These are phyloP conservation scores for Amiota minor DNA, from an alignment of 2,888 invertebrate species.

Conservation along the genomic window DNA sequence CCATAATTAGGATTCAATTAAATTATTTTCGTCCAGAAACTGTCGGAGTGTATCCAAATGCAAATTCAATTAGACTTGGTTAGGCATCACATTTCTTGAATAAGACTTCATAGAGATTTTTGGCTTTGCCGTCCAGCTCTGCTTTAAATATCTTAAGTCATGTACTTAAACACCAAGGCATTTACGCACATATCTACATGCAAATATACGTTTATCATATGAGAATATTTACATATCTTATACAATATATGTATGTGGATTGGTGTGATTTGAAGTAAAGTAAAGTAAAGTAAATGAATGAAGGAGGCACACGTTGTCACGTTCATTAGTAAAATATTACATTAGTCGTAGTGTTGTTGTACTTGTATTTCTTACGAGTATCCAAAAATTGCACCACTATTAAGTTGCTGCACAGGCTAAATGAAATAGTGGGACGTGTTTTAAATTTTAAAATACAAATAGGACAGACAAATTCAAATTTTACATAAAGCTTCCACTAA, in stretches of 20 bases:
- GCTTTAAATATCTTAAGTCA: slow-evolving; percentile 30
- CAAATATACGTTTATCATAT: neutral
- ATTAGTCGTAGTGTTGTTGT: slow-evolving; percentile 9
- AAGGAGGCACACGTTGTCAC: slow-evolving; percentile 40
- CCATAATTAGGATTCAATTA: slow-evolving; percentile 46
- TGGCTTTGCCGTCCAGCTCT: slow-evolving; percentile 31
- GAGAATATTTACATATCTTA: too few species aligned
- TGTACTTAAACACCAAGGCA: slow-evolving; percentile 9
- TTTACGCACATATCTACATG: slow-evolving; percentile 17
- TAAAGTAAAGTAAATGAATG: too few species aligned
- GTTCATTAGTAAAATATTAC: slow-evolving; percentile 43
- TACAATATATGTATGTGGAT: too few species aligned
- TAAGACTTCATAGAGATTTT: slow-evolving; percentile 47
- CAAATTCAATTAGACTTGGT: slow-evolving; percentile 38
- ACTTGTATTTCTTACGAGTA: neutral
- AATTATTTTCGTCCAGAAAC: slow-evolving; percentile 36
- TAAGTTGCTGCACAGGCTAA: slow-evolving; percentile 11
- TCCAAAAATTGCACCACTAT: too few species aligned
- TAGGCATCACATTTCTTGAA: slow-evolving; percentile 30
- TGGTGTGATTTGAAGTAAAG: too few species aligned
- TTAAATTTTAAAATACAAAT: slow-evolving; percentile 32
- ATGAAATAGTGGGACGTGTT: slow-evolving; percentile 36
- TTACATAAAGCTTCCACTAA: too few species aligned
- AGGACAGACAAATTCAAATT: too few species aligned
- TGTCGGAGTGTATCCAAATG: slow-evolving; percentile 30